Evolutionary conservation across 2,113 vertebrate genomes (phyloP).

Genomic region (Cottus gobio): DNA sequence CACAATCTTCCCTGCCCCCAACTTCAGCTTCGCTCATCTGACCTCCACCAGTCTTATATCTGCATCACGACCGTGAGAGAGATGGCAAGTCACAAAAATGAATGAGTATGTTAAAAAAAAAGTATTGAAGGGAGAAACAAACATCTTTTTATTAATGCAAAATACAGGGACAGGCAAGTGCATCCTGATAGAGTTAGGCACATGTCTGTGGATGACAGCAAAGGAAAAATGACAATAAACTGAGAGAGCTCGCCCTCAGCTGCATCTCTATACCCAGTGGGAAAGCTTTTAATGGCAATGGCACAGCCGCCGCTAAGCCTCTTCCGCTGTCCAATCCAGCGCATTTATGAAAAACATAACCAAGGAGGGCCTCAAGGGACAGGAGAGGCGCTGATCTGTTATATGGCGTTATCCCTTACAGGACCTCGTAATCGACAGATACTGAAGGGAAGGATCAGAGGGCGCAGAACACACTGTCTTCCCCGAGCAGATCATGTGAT

Average conservation of each 20-base stretch:
- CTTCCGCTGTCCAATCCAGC: constrained; percentile 76
- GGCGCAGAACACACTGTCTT: constrained; percentile 43
- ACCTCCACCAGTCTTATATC: constrained; percentile 43
- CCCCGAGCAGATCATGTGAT: constrained; percentile 63
- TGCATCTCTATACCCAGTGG: constrained; percentile 41
- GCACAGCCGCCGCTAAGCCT: constrained; percentile 78
- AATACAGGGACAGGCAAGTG: not conserved
- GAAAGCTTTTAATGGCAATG: constrained; percentile 66
- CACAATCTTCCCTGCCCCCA: constrained; percentile 71
- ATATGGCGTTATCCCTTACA: constrained; percentile 55
- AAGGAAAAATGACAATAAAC: constrained; percentile 17
- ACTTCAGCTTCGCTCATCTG: constrained; percentile 28
- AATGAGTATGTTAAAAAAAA: not conserved
- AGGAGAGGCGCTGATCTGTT: constrained; percentile 53
- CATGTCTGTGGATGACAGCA: constrained; percentile 8
- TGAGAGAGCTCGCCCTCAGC: constrained; percentile 21
- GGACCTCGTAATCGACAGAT: constrained; percentile 57
- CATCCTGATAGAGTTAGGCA: not conserved
- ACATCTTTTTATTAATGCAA: not conserved
- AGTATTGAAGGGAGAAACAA: not conserved
- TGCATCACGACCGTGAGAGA: constrained; percentile 44
- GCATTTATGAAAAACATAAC: constrained; percentile 64
- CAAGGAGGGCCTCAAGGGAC: constrained; percentile 62
- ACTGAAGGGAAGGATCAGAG: constrained; percentile 55
- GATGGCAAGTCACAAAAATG: not conserved